phyloP scores from a whole-genome alignment of 2,888 invertebrate species.

The Tetanocera ferruginea region DNA sequence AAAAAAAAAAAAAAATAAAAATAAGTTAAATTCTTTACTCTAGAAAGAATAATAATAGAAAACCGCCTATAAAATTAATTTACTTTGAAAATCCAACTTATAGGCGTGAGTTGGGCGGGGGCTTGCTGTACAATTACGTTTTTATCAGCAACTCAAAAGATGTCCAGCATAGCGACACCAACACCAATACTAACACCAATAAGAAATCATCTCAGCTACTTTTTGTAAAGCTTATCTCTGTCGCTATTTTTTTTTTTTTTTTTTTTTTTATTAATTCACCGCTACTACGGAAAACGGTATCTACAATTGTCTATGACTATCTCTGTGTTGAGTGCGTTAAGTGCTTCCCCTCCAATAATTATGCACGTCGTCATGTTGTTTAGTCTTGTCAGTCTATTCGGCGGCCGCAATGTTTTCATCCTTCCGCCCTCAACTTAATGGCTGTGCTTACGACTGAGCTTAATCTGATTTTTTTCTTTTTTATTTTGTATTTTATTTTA shows the following conservation, averaged over 20 bases:
- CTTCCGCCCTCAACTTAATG: not conserved
- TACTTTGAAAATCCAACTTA: not conserved
- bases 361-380: conserved; percentile 19
- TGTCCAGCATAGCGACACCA: not conserved
- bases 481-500: not conserved
- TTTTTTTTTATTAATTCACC: not conserved
- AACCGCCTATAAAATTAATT: conserved; percentile 1
- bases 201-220: not conserved
- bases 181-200: not conserved
- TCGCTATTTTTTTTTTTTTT: not conserved
- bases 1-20: not conserved
- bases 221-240: not conserved
- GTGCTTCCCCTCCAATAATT: conserved; percentile 18
- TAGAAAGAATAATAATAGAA: no score
- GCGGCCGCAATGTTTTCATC: not conserved
- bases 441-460: no score
- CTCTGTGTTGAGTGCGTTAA: not conserved
- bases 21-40: not conserved
- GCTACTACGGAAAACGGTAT: not conserved
- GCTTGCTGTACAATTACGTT: not conserved
- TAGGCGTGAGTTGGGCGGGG: not conserved
- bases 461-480: not conserved
- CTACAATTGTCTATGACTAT: not conserved
- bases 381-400: not conserved
- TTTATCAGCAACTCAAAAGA: not conserved